These are phyloP conservation scores for Cyphomyrus plagiostoma DNA, from an alignment of 2,113 vertebrate genomes.

Conservation along the genomic window DNA sequence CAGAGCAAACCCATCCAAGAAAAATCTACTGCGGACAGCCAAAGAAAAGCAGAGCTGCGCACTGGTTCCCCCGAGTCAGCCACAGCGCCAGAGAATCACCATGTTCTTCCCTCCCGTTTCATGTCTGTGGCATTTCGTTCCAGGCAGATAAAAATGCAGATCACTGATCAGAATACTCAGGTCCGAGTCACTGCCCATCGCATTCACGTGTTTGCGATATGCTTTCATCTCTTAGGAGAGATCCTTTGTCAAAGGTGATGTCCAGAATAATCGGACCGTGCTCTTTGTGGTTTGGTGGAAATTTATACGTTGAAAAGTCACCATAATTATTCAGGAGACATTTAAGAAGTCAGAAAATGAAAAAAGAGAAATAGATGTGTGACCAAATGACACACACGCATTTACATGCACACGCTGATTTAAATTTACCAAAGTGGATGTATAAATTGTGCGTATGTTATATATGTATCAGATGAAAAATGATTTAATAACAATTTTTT, in stretches of 20 bases:
- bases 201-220: neutral
- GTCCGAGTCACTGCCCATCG: neutral
- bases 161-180: neutral
- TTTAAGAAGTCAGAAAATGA: neutral
- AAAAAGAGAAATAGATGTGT: neutral
- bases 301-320: neutral
- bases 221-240: neutral
- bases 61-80: neutral
- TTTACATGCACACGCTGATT: neutral
- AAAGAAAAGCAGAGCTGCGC: neutral
- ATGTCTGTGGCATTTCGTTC: neutral
- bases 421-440: neutral
- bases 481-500: neutral
- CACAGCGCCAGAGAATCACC: neutral
- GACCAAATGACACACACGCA: neutral
- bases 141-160: neutral
- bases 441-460: neutral
- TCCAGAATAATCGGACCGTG: neutral
- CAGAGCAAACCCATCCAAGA: neutral
- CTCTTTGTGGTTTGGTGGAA: neutral
- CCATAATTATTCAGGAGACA: neutral
- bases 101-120: neutral
- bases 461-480: neutral
- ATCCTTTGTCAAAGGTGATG: neutral
- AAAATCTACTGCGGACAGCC: constrained; percentile 3